These are phyloP conservation scores for Rosalia funebris DNA, from an alignment of 2,888 invertebrate species.

Conservation along the genomic window DNA sequence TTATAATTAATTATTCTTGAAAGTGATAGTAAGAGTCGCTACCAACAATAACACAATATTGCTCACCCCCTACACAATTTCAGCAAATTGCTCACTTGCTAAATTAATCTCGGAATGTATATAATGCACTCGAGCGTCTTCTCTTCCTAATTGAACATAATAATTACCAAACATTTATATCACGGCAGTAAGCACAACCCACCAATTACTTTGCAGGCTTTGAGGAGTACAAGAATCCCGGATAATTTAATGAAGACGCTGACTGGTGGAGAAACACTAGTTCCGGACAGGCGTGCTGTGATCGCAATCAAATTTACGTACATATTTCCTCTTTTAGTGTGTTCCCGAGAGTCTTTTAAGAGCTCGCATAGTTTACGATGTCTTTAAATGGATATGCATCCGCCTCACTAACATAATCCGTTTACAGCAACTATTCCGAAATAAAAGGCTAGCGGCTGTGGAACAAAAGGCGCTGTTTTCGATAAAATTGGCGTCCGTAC, in stretches of 20 bases:
- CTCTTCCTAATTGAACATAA: no score
- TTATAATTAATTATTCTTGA: no score
- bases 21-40: no score
- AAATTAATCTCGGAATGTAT: no score
- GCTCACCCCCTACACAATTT: no score
- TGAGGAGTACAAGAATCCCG: conserved; percentile 4
- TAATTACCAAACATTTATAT: conserved; percentile 9
- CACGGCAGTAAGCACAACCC: conserved; percentile 4
- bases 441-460: neutral
- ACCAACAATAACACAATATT: no score
- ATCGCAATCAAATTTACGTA: conserved; percentile 11
- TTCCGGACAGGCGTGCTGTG: neutral
- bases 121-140: no score
- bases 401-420: neutral
- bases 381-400: conserved; percentile 7
- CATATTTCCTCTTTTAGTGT: conserved; percentile 9
- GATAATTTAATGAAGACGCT: conserved; percentile 5
- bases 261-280: neutral
- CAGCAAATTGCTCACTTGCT: no score
- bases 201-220: neutral
- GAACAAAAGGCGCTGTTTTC: neutral
- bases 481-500: neutral
- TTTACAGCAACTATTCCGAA: neutral
- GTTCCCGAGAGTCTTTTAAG: neutral
- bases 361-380: conserved; percentile 3